Percentiles rank a stretch among this genome's conserved stretches.
phyloP scores from a whole-genome alignment of 2,888 invertebrate genomes.

The Cartodere bifasciata region DNA sequence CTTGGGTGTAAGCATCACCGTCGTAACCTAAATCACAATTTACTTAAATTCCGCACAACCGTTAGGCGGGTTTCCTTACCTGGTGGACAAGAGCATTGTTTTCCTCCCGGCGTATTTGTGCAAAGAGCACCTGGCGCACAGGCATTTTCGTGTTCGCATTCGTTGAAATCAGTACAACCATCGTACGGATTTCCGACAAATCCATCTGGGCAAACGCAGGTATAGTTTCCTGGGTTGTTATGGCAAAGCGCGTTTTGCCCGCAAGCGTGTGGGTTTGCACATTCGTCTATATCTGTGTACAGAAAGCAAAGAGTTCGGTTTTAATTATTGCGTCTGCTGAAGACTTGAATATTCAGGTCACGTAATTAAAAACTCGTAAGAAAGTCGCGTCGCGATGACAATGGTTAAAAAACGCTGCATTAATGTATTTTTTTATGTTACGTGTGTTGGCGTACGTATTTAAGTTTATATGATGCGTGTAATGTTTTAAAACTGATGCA shows the following conservation, averaged over 20 bases:
- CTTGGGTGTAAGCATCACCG: conserved; percentile 59
- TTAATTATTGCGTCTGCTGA: no score
- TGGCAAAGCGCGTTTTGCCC: conserved; percentile 70
- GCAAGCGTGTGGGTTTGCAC: conserved; percentile 66
- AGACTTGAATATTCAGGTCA: no score
- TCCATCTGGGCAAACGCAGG: conserved; percentile 72
- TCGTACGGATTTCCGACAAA: conserved; percentile 73
- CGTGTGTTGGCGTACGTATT: no score
- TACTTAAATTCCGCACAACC: background rate
- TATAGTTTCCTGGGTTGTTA: conserved; percentile 78
- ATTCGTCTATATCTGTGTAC: conserved; percentile 77
- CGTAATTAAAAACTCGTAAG: no score
- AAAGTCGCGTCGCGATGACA: no score
- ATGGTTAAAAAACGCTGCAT: no score
- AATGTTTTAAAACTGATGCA: no score
- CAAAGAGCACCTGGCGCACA: conserved; percentile 74
- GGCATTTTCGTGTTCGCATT: conserved; percentile 56
- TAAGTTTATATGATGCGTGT: no score
- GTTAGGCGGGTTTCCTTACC: no score
- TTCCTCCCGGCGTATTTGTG: conserved; percentile 65
- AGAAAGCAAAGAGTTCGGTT: no score
- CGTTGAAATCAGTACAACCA: conserved; percentile 71
- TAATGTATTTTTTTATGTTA: no score
- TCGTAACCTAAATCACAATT: conserved; percentile 46
- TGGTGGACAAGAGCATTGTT: conserved; percentile 72